phyloP scores from a whole-genome alignment of 2,113 vertebrate species.

The Hippocampus comes region DNA sequence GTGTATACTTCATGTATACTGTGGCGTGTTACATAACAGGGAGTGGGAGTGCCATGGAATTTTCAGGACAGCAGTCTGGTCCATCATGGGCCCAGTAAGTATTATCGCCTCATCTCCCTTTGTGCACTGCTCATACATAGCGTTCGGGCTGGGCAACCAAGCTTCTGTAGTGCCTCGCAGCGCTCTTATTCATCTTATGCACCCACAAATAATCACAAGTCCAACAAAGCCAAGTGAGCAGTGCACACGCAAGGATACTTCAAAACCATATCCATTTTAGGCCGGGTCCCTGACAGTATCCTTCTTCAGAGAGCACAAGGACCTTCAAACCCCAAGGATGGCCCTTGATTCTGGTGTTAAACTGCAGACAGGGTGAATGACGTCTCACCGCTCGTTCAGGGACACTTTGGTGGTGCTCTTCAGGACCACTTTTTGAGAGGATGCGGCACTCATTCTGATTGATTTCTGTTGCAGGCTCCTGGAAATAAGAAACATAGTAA shows the following conservation, averaged over 20 bases:
- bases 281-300: slow-evolving; percentile 56
- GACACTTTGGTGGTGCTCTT: slow-evolving; percentile 99
- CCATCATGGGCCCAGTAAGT: slow-evolving; percentile 41
- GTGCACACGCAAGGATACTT: slow-evolving; percentile 51
- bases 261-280: slow-evolving; percentile 53
- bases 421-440: slow-evolving; percentile 97
- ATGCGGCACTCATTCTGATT: slow-evolving; percentile 88
- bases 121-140: slow-evolving; percentile 64
- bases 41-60: slow-evolving; percentile 31
- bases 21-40: slow-evolving; percentile 21
- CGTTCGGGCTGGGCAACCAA: not conserved
- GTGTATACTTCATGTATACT: slow-evolving; percentile 39
- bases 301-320: slow-evolving; percentile 51
- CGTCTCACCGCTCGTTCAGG: slow-evolving; percentile 99
- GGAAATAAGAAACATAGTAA: not conserved
- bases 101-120: slow-evolving; percentile 50
- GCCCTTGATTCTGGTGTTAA: slow-evolving; percentile 59
- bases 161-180: not conserved
- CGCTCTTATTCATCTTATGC: not conserved
- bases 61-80: slow-evolving; percentile 30
- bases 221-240: slow-evolving; percentile 49
- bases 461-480: slow-evolving; percentile 47
- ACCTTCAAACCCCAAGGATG: slow-evolving; percentile 57
- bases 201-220: not conserved
- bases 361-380: slow-evolving; percentile 73